Conservation (phyloP, 2,888 invertebrate species). For the Aradus depressus region DNA sequence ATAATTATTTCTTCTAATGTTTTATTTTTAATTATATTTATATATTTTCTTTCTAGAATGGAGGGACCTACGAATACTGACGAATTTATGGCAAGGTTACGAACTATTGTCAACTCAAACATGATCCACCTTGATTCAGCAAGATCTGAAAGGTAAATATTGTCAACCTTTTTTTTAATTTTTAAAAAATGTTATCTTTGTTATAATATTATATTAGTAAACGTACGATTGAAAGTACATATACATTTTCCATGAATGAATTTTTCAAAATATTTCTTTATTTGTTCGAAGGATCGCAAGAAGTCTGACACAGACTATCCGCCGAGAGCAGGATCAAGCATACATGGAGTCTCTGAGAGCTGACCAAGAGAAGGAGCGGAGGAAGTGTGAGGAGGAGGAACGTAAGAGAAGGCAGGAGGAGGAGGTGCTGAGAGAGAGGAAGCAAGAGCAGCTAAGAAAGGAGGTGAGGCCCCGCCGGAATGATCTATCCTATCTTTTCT, state of each 20-base stretch:
- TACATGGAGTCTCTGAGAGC: slow-evolving; percentile 81
- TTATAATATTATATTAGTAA: neutral
- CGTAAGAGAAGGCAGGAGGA: slow-evolving; percentile 34
- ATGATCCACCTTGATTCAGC: slow-evolving; percentile 78
- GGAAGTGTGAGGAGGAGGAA: slow-evolving; percentile 44
- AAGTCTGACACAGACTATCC: slow-evolving; percentile 70
- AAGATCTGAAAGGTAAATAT: slow-evolving; percentile 62
- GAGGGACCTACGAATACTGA: slow-evolving; percentile 70
- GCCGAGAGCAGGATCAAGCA: slow-evolving; percentile 87
- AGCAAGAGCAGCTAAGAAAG: slow-evolving; percentile 37
- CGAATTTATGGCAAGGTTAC: slow-evolving; percentile 59
- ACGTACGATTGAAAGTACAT: neutral
- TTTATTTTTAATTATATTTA: too few species aligned
- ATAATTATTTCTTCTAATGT: neutral
- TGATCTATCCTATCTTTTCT: too few species aligned
- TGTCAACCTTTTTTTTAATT: neutral
- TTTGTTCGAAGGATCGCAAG: slow-evolving; percentile 52
- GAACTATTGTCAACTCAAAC: slow-evolving; percentile 69
- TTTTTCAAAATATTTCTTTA: neutral
- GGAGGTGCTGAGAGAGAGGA: slow-evolving; percentile 34
- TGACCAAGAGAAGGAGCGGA: slow-evolving; percentile 89
- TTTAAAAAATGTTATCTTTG: neutral
- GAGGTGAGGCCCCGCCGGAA: too few species aligned
- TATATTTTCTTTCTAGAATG: slow-evolving; percentile 45
- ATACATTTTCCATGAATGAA: too few species aligned